phyloP scores from a whole-genome alignment of 2,888 invertebrate species.

The Hirtodrosophila duncani region DNA sequence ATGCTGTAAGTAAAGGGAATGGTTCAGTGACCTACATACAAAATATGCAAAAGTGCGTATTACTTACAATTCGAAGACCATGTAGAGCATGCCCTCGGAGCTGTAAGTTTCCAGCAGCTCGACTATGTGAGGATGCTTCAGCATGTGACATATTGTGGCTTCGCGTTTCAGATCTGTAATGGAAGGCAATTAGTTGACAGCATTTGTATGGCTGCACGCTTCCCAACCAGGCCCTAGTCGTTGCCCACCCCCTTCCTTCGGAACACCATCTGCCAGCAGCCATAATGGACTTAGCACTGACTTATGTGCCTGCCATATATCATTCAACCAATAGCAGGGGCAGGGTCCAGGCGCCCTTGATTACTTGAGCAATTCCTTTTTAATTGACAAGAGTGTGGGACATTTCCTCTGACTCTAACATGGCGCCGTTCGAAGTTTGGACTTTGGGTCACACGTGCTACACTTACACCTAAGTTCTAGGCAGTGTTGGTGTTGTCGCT shows the following conservation, averaged over 20 bases:
- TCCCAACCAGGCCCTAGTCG: neutral
- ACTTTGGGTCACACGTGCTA: constrained; percentile 26
- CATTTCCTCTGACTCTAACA: neutral
- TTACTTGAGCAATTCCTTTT: constrained; percentile 66
- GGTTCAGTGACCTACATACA: constrained; percentile 35
- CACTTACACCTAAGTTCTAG: constrained; percentile 14
- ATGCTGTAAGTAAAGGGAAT: too few relatives aligned
- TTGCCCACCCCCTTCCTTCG: neutral
- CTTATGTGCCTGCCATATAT: constrained; percentile 63
- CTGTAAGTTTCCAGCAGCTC: constrained; percentile 98
- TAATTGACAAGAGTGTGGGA: constrained; percentile 46
- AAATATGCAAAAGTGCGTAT: constrained; percentile 1
- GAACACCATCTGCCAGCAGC: constrained; percentile 41
- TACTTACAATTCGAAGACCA: constrained; percentile 99
- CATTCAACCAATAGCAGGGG: constrained; percentile 59
- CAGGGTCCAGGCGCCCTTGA: constrained; percentile 31
- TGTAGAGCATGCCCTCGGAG: constrained; percentile 98
- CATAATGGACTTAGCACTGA: constrained; percentile 60
- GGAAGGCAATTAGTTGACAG: constrained; percentile 55
- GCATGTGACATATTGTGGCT: constrained; percentile 98
- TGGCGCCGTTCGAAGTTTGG: constrained; percentile 10
- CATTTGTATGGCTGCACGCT: constrained; percentile 34
- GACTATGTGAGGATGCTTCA: constrained; percentile 99
- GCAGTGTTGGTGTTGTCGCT: constrained; percentile 9
- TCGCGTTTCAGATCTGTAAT: constrained; percentile 95